Evolutionary conservation across 2,888 invertebrate genomes (phyloP), one percentile per base, ranked within the genome.

Genomic region (Agrochola lota): DNA sequence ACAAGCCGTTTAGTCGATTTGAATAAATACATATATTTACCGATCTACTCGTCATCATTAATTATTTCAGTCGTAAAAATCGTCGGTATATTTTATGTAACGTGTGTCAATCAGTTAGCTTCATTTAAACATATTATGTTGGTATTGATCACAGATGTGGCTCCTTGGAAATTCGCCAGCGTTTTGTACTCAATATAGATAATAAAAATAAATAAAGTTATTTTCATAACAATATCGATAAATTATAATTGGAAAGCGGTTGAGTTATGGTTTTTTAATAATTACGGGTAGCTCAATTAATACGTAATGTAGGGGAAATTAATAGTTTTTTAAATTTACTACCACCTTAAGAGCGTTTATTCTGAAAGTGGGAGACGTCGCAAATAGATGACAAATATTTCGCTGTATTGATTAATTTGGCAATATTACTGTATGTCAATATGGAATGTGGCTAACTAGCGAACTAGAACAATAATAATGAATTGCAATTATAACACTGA

Each of bases 161-260:
- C 23, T 59, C 26, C 12, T 72, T 84, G 84, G 86, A 66, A 8
- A n/a, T 30, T 15, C 17, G 86, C 86, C 84, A 84, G 60, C 40
- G n/a, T 60, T 83, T 71, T 35, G 26, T 60, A 63, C 57, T 55
- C 52, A 35, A 77, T 72, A 69, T 62, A 67, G 64, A n/a, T 64
- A 52, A 62, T 63, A 5, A 82, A 69, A 83, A 85, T 79, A 84
- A 84, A 84, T 79, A 63, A 84, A 68, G 20, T 49, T 80, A 84
- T 68, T 81, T 80, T 59, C 30, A 67, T 71, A 57, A 62, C 35
- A 84, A 62, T 84, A 49, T 40, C 12, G 7, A 64, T 77, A 55
- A 60, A 66, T 78, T 83, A 66, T 78, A 66, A 40, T 66, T 30
- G 46, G 60, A 66, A 40, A 43, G 8, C 0, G 15, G 7, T 6